Percentiles rank a stretch among this genome's conserved stretches.
Conservation (phyloP, 35 echinoderm and acorn worm genomes). For the Ophiothrix spiculata region DNA sequence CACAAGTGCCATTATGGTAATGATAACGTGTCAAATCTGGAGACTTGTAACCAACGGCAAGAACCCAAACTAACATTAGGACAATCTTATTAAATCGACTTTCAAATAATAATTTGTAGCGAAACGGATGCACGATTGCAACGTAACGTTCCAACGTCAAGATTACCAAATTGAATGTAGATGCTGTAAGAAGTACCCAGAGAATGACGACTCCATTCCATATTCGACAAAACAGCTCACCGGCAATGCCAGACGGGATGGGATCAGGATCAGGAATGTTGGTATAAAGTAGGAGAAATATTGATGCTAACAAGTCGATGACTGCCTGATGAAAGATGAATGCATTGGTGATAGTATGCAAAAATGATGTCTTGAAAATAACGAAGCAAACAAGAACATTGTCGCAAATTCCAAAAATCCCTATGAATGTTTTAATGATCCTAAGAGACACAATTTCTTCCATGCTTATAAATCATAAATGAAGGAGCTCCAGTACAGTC, state of each 20-base stretch:
- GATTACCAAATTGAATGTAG: conserved; percentile 44
- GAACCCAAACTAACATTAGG: conserved; percentile 1
- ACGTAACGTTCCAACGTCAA: conserved; percentile 62
- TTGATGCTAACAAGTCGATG: conserved; percentile 15
- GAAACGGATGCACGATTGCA: conserved; percentile 56
- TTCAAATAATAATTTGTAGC: conserved; percentile 1
- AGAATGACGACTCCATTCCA: conserved; percentile 48
- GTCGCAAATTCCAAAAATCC: conserved; percentile 16
- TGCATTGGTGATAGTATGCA: conserved; percentile 23
- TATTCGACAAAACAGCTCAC: conserved; percentile 32
- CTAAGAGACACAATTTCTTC: conserved; percentile 16
- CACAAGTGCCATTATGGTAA: neutral
- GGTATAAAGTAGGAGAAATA: conserved; percentile 6
- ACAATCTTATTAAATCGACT: neutral
- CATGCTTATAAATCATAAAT: no score
- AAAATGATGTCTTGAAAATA: conserved; percentile 1
- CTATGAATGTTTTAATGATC: conserved; percentile 26
- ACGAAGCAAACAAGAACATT: conserved; percentile 23
- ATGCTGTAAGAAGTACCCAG: conserved; percentile 42
- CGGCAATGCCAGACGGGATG: neutral
- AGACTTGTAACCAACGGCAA: conserved; percentile 19
- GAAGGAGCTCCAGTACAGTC: no score
- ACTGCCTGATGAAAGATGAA: conserved; percentile 35
- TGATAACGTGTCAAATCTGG: neutral
- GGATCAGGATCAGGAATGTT: conserved; percentile 32